Conservation (phyloP, 2,888 invertebrate species). For the Leucophenga maculata region DNA sequence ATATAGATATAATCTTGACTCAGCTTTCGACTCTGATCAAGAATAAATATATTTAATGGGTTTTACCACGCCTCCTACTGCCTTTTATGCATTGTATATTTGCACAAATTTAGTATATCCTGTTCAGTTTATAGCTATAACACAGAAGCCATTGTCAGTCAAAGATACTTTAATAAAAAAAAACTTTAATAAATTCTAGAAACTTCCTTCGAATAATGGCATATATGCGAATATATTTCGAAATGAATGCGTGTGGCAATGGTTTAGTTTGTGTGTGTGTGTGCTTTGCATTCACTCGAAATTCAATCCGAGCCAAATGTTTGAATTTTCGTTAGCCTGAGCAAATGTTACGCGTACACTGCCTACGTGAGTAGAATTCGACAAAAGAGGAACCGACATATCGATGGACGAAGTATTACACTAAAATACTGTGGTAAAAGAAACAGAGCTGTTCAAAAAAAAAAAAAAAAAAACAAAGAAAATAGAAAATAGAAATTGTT, state of each 20-base stretch:
- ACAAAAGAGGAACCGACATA: not conserved
- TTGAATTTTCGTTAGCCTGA: conserved; percentile 18
- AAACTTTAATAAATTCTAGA: no score
- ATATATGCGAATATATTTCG: not conserved
- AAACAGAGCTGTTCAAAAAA: not conserved
- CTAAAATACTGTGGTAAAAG: not conserved
- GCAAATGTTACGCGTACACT: conserved; percentile 20
- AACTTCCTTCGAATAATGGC: not conserved
- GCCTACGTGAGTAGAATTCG: conserved; percentile 24
- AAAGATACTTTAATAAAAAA: no score
- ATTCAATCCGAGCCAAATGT: conserved; percentile 7
- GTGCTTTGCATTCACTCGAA: conserved; percentile 1
- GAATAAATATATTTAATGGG: no score
- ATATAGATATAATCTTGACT: no score
- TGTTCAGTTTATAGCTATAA: no score
- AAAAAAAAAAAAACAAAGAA: not conserved
- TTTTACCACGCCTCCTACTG: no score
- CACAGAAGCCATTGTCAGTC: no score
- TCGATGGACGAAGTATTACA: not conserved
- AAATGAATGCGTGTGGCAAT: conserved; percentile 4
- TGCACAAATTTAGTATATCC: no score
- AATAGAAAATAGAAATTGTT: not conserved
- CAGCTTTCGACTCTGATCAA: no score
- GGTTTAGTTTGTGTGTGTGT: not conserved
- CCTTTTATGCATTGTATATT: no score